Evolutionary conservation across 2,888 invertebrate genomes (phyloP).

Genomic region (Lycocerus yunnanus): DNA sequence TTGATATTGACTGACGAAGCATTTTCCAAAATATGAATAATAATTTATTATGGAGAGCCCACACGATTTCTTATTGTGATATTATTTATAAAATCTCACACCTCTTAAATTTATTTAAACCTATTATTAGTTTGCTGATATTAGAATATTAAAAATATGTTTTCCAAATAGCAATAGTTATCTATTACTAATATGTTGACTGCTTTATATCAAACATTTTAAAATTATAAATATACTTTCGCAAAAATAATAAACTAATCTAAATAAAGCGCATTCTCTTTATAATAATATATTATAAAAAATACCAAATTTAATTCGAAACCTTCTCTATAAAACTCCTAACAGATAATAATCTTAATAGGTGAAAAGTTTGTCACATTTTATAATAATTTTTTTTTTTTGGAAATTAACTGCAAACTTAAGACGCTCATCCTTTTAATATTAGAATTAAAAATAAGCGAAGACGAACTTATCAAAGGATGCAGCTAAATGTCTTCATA

Average conservation of each 20-base stretch:
- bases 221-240: background rate
- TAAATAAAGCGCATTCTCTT: background rate
- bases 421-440: background rate
- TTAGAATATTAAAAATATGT: background rate
- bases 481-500: background rate
- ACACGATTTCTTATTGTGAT: no score
- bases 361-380: background rate
- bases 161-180: background rate
- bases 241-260: background rate
- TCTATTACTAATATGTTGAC: background rate
- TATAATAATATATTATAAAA: background rate
- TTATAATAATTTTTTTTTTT: background rate
- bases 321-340: no score
- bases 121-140: background rate
- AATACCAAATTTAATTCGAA: no score
- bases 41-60: no score
- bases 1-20: no score
- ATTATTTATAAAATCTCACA: no score
- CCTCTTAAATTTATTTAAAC: background rate
- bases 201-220: background rate
- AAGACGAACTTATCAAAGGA: background rate
- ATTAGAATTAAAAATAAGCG: background rate
- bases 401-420: background rate
- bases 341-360: no score
- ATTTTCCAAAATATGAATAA: no score